These are phyloP conservation scores for Pogonocichla stellata DNA, from an alignment of 2,113 vertebrate species.

Conservation along the genomic window DNA sequence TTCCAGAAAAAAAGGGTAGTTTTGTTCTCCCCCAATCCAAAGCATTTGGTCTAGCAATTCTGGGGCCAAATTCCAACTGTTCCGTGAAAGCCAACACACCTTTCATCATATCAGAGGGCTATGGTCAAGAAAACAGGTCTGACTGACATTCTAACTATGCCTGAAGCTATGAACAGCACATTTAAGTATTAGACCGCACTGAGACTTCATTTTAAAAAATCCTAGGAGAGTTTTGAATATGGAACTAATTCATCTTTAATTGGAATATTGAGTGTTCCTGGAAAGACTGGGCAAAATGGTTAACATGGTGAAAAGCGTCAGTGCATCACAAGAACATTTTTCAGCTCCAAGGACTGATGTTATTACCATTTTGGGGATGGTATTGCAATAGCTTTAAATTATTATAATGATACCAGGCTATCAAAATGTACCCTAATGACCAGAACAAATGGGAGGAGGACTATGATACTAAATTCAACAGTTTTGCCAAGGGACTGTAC, in stretches of 20 bases:
- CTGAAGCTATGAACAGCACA: background rate
- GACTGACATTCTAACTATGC: background rate
- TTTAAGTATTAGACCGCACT: background rate
- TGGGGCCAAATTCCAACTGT: background rate
- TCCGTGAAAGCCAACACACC: background rate
- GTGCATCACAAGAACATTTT: background rate
- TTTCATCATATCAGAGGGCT: background rate
- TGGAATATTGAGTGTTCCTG: background rate
- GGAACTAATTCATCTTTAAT: background rate
- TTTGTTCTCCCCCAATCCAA: background rate
- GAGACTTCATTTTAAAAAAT: background rate
- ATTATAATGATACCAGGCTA: background rate
- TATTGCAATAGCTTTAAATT: conserved; percentile 57
- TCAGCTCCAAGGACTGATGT: background rate
- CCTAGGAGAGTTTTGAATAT: background rate
- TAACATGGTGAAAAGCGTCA: background rate
- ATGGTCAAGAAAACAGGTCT: background rate
- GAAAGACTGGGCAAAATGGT: background rate
- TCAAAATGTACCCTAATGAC: conserved; percentile 24
- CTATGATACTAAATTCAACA: conserved; percentile 12
- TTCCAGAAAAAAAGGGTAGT: background rate
- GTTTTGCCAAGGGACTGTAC: conserved; percentile 31
- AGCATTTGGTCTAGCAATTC: background rate
- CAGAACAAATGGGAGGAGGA: background rate
- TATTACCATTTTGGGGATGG: background rate